Evolutionary conservation across 2,113 vertebrate genomes (phyloP).

Genomic region (human (Homo sapiens)): DNA sequence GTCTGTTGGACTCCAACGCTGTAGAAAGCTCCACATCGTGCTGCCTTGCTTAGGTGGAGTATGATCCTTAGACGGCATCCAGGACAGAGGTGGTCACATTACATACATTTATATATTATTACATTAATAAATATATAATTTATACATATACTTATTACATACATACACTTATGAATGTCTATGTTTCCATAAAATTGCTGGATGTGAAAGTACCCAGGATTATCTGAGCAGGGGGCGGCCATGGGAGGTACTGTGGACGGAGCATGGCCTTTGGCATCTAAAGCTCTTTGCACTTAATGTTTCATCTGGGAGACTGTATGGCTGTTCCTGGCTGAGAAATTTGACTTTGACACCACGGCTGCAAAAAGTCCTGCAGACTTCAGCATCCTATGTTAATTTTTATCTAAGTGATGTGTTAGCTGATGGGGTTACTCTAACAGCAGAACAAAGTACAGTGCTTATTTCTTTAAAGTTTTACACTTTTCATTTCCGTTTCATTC

Average conservation of each 20-base stretch:
- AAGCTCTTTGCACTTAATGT: not conserved
- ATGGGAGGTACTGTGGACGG: not conserved
- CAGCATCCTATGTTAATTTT: fast-evolving
- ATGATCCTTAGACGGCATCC: not conserved
- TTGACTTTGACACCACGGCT: not conserved
- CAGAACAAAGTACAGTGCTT: not conserved
- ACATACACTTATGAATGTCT: no score
- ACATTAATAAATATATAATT: not conserved
- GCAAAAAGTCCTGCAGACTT: not conserved
- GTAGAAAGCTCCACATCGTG: not conserved
- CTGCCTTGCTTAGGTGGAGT: not conserved
- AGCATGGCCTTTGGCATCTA: not conserved
- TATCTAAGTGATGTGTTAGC: fast-evolving
- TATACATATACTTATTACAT: not conserved
- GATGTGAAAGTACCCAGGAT: not conserved
- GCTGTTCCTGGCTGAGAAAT: not conserved
- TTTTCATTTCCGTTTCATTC: not conserved
- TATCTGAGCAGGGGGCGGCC: fast-evolving
- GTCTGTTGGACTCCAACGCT: not conserved
- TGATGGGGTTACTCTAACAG: not conserved
- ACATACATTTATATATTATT: not conserved
- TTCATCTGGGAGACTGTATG: not conserved
- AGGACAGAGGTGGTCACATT: not conserved
- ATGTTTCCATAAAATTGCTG: not conserved
- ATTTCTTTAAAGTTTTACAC: not conserved